Percentiles rank a stretch among this genome's conserved stretches.
These are phyloP conservation scores for Drosophila quasianomalipes DNA, from an alignment of 2,888 invertebrate species.

Conservation along the genomic window DNA sequence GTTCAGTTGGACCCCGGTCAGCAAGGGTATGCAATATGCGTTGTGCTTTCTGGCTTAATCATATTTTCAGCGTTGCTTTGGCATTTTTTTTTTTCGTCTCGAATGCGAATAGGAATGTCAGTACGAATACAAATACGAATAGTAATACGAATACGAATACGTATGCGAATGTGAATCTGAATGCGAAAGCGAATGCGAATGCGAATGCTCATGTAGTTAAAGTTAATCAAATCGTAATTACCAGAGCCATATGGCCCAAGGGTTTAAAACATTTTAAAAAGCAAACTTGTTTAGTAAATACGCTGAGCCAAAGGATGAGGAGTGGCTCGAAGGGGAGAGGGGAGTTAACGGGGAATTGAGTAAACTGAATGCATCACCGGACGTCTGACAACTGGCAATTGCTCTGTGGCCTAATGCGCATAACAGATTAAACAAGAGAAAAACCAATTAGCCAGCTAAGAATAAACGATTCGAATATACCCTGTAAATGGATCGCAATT, in stretches of 20 bases:
- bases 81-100: slow-evolving; percentile 49
- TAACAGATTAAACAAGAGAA: slow-evolving; percentile 4
- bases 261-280: slow-evolving; percentile 82
- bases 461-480: slow-evolving; percentile 7
- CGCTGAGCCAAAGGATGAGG: slow-evolving; percentile 20
- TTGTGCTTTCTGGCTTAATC: slow-evolving; percentile 35
- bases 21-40: background rate
- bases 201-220: slow-evolving; percentile 84
- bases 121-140: slow-evolving; percentile 9
- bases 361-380: slow-evolving; percentile 38
- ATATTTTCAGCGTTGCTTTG: slow-evolving; percentile 58
- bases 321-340: background rate
- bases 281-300: slow-evolving; percentile 83
- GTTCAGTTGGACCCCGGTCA: background rate
- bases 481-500: slow-evolving; percentile 9
- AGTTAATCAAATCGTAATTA: slow-evolving; percentile 85
- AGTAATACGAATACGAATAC: slow-evolving; percentile 40
- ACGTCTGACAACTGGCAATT: slow-evolving; percentile 42
- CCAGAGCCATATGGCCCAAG: slow-evolving; percentile 78
- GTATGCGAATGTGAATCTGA: slow-evolving; percentile 46
- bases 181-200: slow-evolving; percentile 41
- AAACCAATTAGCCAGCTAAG: background rate
- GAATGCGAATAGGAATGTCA: slow-evolving; percentile 12
- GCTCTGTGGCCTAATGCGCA: slow-evolving; percentile 58
- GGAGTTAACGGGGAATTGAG: background rate